Evolutionary conservation across 1,140 invertebrate genomes (phyloP).

Genomic region (Saccostrea cuccullata): DNA sequence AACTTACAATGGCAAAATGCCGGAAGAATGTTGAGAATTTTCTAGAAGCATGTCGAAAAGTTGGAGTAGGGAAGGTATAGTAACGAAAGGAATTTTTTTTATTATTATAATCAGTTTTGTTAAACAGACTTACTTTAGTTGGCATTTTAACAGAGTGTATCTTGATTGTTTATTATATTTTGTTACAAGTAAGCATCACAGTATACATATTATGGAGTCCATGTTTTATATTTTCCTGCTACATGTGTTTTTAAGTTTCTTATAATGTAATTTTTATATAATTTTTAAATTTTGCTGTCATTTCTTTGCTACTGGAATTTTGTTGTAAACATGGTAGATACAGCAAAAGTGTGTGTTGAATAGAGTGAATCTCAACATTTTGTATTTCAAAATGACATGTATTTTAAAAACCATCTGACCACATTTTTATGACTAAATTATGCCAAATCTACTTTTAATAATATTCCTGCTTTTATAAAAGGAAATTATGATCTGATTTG

Average conservation of each 20-base stretch:
- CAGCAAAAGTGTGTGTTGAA: not conserved
- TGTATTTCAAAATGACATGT: not conserved
- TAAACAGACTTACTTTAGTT: not conserved
- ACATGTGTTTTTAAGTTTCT: conserved; percentile 1
- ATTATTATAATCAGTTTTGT: not conserved
- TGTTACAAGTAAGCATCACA: conserved; percentile 11
- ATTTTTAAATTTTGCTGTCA: not conserved
- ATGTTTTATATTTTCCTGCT: not conserved
- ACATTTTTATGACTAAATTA: not conserved
- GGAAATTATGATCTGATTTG: not conserved
- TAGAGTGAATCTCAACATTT: not conserved
- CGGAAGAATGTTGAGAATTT: conserved; percentile 97
- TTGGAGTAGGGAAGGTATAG: conserved; percentile 94
- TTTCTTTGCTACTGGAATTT: not conserved
- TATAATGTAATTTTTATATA: not conserved
- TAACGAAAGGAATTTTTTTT: not conserved
- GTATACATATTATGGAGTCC: not conserved
- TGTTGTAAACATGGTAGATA: not conserved
- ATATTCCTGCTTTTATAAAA: not conserved
- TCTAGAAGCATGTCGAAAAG: conserved; percentile 93
- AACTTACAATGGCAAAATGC: conserved; percentile 94
- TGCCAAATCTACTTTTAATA: not conserved
- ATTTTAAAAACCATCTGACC: not conserved
- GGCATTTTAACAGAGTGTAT: not conserved
- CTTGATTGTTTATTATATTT: not conserved